Percentiles rank a stretch among this genome's conserved stretches.
These are phyloP conservation scores for Megaceryle maxima DNA, from an alignment of 2,113 vertebrate species.

Conservation along the genomic window DNA sequence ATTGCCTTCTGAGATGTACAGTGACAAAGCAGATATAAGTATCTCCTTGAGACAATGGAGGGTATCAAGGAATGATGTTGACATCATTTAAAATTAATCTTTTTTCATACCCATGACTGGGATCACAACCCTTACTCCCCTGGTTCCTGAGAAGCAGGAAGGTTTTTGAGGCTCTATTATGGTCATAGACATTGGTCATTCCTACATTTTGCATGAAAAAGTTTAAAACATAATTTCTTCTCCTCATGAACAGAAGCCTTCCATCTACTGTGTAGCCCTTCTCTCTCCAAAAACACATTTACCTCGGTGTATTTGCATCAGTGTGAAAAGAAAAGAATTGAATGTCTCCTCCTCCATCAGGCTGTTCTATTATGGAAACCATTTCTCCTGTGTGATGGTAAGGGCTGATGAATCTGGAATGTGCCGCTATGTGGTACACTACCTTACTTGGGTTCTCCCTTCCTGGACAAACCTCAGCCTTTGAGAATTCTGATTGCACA, in stretches of 20 bases:
- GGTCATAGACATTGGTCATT: background rate
- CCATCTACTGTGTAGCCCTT: background rate
- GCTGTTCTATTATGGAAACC: background rate
- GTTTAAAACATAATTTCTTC: background rate
- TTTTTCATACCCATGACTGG: background rate
- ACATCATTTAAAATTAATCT: background rate
- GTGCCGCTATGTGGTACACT: rapidly evolving
- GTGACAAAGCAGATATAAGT: background rate
- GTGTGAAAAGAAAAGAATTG: background rate
- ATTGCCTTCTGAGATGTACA: background rate
- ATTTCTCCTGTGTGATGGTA: background rate
- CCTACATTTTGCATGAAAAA: background rate
- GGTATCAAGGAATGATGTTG: background rate
- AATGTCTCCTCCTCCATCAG: background rate
- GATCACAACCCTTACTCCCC: background rate
- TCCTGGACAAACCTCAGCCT: background rate
- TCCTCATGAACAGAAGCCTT: background rate
- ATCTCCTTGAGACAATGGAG: background rate
- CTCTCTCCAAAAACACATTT: background rate
- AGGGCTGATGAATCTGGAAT: background rate
- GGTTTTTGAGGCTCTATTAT: background rate
- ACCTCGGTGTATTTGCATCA: background rate
- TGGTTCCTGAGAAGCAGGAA: background rate
- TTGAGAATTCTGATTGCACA: background rate
- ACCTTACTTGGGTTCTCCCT: background rate